Base-by-base conservation (phyloP, 2,113 vertebrate genomes). In the Paratilapia polleni region DNA sequence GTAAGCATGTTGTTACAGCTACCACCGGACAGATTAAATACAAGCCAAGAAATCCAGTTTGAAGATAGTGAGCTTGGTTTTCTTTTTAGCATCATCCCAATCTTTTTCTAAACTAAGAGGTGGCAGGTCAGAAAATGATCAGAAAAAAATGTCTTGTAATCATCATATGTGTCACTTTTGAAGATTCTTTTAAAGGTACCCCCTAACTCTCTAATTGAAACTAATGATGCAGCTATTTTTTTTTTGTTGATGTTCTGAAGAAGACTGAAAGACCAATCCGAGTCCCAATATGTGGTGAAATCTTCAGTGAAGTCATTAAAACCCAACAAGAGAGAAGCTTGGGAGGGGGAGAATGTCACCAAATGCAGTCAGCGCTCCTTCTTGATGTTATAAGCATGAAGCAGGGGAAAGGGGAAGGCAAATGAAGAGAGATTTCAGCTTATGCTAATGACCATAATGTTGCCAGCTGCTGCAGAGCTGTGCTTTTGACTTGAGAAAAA, bases 391-490 rank as follows among this genome's bases (percentile, higher is more conserved):
- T 83, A 88, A 83, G 78, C 80, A 59, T 34, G 38, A 56, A 78
- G 64, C 62, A 22, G 54, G 62, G 64, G 31, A 83, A 54, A 61
- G 34, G 47, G 14, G 24, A 84, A 82, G 26, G 60, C 80, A 82
- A 73, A 82, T 62, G 58, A 73, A 70, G 77, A 87, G 82, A 84
- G 82, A 91, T 89, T 81, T 86, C 28, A 78, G 81, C 73, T 91
- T 87, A 87, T 91, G 88, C 86, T 87, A 90, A 91, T 91, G 68
- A 76, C 84, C 34, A 24, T 49, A 41, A 80, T 31, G 81, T 84
- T 87, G 80, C 85, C 91, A 77, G 57, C 9, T n/a, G 38, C 77
- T 38, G 22, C 78, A 38, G 78, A 82, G 83, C 68, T 47, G 81
- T 66, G 66, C 70, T 81, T 84, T 68, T 76, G 63, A 78, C 66